Percentiles rank a stretch among this genome's conserved stretches.
These are phyloP conservation scores for Papilio machaon DNA, from an alignment of 1,140 invertebrate genomes.

Conservation along the genomic window DNA sequence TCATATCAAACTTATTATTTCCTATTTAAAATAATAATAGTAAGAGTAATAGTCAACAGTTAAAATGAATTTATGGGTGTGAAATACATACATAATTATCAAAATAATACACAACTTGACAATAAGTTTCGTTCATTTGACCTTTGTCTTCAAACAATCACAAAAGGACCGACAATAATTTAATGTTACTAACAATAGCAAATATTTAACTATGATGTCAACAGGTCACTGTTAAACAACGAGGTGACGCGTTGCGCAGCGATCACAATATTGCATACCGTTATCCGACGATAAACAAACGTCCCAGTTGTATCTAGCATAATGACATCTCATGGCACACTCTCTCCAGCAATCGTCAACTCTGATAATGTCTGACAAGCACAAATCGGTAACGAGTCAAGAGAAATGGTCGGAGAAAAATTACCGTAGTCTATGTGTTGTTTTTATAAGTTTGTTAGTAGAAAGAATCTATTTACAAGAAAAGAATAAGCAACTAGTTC, in stretches of 20 bases:
- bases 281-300: slow-evolving; percentile 9
- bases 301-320: slow-evolving; percentile 26
- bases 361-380: slow-evolving; percentile 16
- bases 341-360: slow-evolving; percentile 10
- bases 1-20: background rate
- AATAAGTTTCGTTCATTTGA: background rate
- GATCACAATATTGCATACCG: slow-evolving; percentile 32
- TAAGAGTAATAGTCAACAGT: background rate
- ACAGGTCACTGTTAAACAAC: slow-evolving; percentile 3
- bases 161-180: background rate
- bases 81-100: background rate
- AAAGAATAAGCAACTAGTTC: background rate
- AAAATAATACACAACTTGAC: background rate
- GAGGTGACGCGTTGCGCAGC: background rate
- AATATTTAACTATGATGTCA: slow-evolving; percentile 22
- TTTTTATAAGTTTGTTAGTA: background rate
- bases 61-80: background rate
- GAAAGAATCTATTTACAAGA: background rate
- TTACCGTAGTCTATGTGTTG: background rate
- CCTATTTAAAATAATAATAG: background rate
- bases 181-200: background rate
- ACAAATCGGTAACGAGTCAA: slow-evolving; percentile 8
- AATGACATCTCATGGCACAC: slow-evolving; percentile 15
- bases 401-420: background rate
- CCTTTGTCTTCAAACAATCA: background rate